Evolutionary conservation across 2,888 invertebrate species (phyloP), one percentile per base, ranked within the genome.

Genomic region (Gandaritis pyraliata): DNA sequence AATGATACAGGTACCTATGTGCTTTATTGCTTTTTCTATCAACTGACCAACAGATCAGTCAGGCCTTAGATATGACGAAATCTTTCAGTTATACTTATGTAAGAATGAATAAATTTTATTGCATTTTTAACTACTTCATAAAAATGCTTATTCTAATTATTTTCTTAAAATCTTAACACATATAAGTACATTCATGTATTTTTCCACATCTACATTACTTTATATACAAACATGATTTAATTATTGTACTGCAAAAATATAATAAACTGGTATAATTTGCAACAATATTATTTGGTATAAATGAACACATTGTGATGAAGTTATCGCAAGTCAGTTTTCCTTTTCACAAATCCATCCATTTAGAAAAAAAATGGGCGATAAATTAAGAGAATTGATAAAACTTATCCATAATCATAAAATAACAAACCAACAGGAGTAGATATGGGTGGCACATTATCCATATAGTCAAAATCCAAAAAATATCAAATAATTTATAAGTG

Each of bases 261-360:
- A 77, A 73, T 72, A 76, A 79, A 78, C 75, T 73, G 72, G 75
- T 79, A 80, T 73, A 78, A 75, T 70, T 82, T 82, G 82, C 83
- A 82, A 78, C 76, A 81, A 81, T 85, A 87, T 33, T 41, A 52
- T 90, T 90, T 90, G 89, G 89, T 88, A 85, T 82, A 76, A 81
- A 76, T 88, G 89, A 90, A 90, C 89, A 88, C 88, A 90, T 87
- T 87, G 87, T 86, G 89, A 88, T 89, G 87, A 82, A 75, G 71
- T 56, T 67, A 63, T 65, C 58, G 65, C 61, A 64, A 48, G 65
- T 8, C 10, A 33, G n/a, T n/a, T n/a, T n/a, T n/a, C n/a, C n/a
- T 30, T 11, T 16, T 39, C 72, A 74, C 69, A 66, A 56, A 65
- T 65, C 29, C 41, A 41, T 18, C 46, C 12, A 23, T 46, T 16